Evolutionary conservation across 2,888 invertebrate genomes (phyloP).

Genomic region (Agrochola circellaris): DNA sequence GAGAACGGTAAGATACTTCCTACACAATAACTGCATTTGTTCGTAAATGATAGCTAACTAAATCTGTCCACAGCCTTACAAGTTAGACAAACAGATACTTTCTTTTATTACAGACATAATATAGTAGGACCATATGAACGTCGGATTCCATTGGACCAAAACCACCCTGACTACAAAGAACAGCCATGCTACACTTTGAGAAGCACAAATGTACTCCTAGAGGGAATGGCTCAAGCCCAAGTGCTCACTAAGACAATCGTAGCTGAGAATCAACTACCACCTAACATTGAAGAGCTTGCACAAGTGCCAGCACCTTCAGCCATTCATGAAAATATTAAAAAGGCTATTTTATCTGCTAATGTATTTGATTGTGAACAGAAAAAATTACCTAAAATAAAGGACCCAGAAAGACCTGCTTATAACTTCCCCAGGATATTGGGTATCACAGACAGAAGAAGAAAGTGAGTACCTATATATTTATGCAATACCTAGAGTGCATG

Average conservation of each 20-base stretch:
- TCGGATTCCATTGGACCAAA: conserved; percentile 86
- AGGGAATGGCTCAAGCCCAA: conserved; percentile 95
- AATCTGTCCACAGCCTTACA: not conserved
- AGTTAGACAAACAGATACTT: conserved; percentile 8
- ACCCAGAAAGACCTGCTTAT: conserved; percentile 93
- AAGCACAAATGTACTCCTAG: conserved; percentile 92
- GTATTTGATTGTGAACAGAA: conserved; percentile 95
- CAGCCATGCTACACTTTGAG: conserved; percentile 91
- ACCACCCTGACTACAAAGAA: conserved; percentile 93
- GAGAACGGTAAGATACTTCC: conserved; percentile 74
- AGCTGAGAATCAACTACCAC: conserved; percentile 91
- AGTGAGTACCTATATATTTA: conserved; percentile 87
- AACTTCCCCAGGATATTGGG: conserved; percentile 94
- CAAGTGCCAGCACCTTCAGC: conserved; percentile 86
- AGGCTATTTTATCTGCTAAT: conserved; percentile 92
- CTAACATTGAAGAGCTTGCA: conserved; percentile 89
- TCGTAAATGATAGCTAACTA: not conserved
- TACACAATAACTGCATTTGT: not conserved
- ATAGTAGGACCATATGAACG: conserved; percentile 86
- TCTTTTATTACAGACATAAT: conserved; percentile 77
- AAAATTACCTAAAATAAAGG: conserved; percentile 93
- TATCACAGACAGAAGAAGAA: conserved; percentile 92
- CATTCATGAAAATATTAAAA: conserved; percentile 91
- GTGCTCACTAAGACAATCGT: conserved; percentile 95
- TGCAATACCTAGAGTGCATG: not conserved